Base-by-base conservation (phyloP, 2,797 vertebrate genomes). In the Poeciliopsis paucimaculata region DNA sequence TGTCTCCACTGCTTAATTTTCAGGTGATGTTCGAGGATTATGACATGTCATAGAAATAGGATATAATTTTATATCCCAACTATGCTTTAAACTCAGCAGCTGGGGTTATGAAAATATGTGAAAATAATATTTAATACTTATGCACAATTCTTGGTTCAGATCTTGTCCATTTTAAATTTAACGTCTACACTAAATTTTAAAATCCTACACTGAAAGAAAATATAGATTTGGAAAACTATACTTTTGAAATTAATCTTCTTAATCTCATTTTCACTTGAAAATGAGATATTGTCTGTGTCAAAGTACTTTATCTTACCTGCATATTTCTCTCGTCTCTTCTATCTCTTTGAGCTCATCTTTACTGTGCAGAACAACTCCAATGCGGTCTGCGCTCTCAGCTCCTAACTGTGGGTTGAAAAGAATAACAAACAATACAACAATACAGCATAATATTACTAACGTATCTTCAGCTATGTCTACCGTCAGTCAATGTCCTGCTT, bases 331-430 rank as follows among this genome's bases (percentile, higher is more conserved):
- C 0, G 97, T 97, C 78, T 99, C 98, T 9, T 98, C 98, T 26
- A 99, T 99, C 89, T 99, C 97, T 66, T 98, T 97, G 78, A 97
- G 96, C 62, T 99, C 98, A 85, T 99, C 98, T 89, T 97, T 98
- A 80, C 98, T 99, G 91, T 98, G 98, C 1, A 99, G 93, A 68
- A 99, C 97, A 20, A 97, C 98, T 2, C 98, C 98, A 15, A 99
- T 99, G 55, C 97, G 97, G 89, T 99, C 98, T 0, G 98, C 97
- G 83, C 95, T 99, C 80, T 99, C 98, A 23, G 98, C 98, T 87
- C 98, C 98, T 76, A 99, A 43, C 98, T 99, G 90, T 26, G 73
- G 53, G 82, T 5, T 64, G 2, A 87, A 8, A 28, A 75, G 0
- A 55, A 47, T 43, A 13, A 55, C 11, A 16, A 16, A 15, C 6